A percentile compares a stretch with the other conserved stretches of the same genome.
phyloP scores from a whole-genome alignment of 1,140 invertebrate species.

The Stegodyphus dumicola region DNA sequence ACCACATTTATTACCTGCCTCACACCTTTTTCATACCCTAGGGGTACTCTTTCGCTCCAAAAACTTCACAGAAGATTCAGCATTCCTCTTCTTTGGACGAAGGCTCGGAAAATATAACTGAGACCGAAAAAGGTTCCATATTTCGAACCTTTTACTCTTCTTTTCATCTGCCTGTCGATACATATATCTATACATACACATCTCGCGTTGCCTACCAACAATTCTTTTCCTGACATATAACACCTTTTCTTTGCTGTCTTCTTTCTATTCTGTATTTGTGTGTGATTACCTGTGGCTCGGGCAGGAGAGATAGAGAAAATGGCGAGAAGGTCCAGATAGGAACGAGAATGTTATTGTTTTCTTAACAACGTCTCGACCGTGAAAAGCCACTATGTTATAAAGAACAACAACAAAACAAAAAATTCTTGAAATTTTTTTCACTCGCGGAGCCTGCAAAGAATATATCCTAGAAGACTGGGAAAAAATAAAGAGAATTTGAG shows the following conservation, averaged over 20 bases:
- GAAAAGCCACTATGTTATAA: neutral
- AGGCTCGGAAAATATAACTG: too few species aligned
- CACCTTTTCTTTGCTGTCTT: slow-evolving; percentile 22
- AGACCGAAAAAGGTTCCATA: too few species aligned
- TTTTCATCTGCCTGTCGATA: neutral
- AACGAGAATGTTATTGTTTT: slow-evolving; percentile 35
- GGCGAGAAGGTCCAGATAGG: neutral
- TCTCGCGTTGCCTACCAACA: slow-evolving; percentile 1
- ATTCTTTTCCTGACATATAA: slow-evolving; percentile 42
- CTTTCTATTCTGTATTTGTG: slow-evolving; percentile 14
- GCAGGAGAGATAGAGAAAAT: slow-evolving; percentile 12
- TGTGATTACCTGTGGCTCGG: slow-evolving; percentile 48
- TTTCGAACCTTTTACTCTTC: neutral
- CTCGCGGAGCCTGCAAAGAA: too few species aligned
- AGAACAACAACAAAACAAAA: too few species aligned
- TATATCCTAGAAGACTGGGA: too few species aligned
- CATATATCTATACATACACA: neutral
- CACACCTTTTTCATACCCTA: slow-evolving; percentile 7
- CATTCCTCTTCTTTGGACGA: too few species aligned
- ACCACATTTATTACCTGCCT: slow-evolving; percentile 48
- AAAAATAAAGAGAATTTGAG: too few species aligned
- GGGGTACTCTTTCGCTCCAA: slow-evolving; percentile 40
- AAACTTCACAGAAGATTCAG: slow-evolving; percentile 11
- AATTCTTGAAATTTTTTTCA: too few species aligned
- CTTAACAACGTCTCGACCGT: slow-evolving; percentile 43